A percentile compares a stretch with the other conserved stretches of the same genome.
Evolutionary conservation across 2,113 vertebrate species (phyloP).

Genomic region (Vulpes ferrilata): DNA sequence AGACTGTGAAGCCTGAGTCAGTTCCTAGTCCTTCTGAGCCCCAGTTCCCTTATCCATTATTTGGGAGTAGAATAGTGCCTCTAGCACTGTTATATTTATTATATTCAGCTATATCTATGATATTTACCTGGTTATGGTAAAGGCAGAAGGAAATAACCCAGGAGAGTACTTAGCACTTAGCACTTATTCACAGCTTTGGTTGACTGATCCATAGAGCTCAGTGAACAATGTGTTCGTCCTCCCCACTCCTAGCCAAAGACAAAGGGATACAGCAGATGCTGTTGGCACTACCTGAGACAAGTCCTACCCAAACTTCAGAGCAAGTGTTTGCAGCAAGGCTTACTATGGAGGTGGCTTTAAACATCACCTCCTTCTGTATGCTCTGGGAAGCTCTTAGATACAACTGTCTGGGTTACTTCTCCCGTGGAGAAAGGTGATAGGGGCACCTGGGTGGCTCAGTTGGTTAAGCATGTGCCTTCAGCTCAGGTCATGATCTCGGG

Average conservation of each 20-base stretch:
- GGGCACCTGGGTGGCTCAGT: neutral
- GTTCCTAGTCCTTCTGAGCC: neutral
- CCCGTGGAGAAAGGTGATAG: neutral
- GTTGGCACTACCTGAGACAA: neutral
- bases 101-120: neutral
- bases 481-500: neutral
- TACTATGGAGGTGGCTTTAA: neutral
- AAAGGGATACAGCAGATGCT: neutral
- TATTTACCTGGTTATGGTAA: neutral
- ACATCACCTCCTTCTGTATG: neutral
- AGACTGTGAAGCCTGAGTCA: neutral
- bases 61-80: neutral
- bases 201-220: neutral
- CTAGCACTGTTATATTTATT: neutral
- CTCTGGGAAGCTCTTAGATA: neutral
- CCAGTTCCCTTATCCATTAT: neutral
- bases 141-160: neutral
- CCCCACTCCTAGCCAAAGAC: neutral
- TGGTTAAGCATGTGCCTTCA: neutral
- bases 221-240: neutral
- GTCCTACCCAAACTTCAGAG: neutral
- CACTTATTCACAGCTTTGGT: neutral
- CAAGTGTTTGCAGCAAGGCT: neutral
- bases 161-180: neutral
- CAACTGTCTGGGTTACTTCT: neutral